Evolutionary conservation across 2,113 vertebrate genomes (phyloP), one percentile per base, ranked within the genome.

Genomic region (Globicephala melas): DNA sequence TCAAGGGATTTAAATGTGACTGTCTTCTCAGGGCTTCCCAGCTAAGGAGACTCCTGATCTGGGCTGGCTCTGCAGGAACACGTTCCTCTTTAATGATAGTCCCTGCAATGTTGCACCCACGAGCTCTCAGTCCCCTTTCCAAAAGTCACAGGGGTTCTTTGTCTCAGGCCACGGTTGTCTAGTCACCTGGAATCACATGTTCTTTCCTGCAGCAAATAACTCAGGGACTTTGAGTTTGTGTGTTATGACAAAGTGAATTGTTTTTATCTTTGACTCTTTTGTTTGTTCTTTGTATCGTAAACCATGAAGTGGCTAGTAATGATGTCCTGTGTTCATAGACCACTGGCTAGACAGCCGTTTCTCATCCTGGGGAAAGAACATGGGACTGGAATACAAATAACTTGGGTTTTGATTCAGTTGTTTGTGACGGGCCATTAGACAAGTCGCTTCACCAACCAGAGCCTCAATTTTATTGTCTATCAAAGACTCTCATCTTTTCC

Each of bases 191-290:
- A 74, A 28, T 67, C 58, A 63, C 28, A 8, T 70, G 68, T 41
- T 91, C 55, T 90, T 91, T 77, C 58, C n/a, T 23, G 44, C 38
- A 79, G 74, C 71, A 85, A 55, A 77, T 33, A 76, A 33, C 86
- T 71, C 9, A 0, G 70, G 79, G 93, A 89, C 89, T 68, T 95
- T 76, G 85, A 70, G 63, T 89, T 63, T 86, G 50, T 96, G 73
- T 90, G 58, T 92, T 88, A 88, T 68, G 77, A 60, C 65, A 67
- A 53, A 94, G 84, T 81, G 58, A 92, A 86, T 67, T 68, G 71
- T 89, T 71, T 68, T 80, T 83, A 44, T 84, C 80, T 58, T 82
- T 20, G 71, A 50, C 33, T 90, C 63, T 92, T 95, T 31, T 44
- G 44, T 58, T 20, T 83, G 44, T 60, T 94, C 93, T 90, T 74